These are phyloP conservation scores for Chromis chromis DNA, from an alignment of 2,797 vertebrate genomes.

Conservation along the genomic window DNA sequence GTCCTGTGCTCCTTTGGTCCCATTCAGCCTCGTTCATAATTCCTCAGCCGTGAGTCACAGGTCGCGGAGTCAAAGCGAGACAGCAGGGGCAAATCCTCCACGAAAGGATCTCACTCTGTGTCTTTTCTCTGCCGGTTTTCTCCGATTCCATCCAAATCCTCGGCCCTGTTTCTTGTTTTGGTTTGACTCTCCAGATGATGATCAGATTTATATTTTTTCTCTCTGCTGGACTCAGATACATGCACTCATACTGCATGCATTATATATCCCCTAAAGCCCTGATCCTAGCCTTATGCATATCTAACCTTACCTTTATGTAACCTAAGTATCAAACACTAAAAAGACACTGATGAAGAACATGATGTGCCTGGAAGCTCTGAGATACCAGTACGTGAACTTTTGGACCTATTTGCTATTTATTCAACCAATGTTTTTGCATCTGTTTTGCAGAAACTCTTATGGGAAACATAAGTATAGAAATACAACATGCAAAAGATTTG, in stretches of 20 bases:
- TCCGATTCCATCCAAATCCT: conserved; percentile 24
- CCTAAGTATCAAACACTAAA: background rate
- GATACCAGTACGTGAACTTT: background rate
- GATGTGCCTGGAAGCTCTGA: background rate
- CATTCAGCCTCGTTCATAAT: conserved; percentile 64
- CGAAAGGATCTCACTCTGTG: conserved; percentile 17
- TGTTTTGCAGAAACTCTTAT: background rate
- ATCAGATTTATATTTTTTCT: conserved; percentile 27
- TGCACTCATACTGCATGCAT: conserved; percentile 2
- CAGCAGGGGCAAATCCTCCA: conserved; percentile 50
- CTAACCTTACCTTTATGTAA: conserved; percentile 6
- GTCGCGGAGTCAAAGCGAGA: conserved; percentile 60
- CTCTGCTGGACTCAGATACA: background rate
- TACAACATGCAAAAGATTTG: conserved; percentile 13
- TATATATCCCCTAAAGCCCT: background rate
- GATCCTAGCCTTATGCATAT: conserved; percentile 12
- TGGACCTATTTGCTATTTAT: background rate
- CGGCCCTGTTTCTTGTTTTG: conserved; percentile 1
- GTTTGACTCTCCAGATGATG: conserved; percentile 24
- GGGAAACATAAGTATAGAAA: background rate
- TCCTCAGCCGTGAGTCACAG: conserved; percentile 75
- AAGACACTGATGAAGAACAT: background rate
- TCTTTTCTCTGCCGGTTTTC: conserved; percentile 36
- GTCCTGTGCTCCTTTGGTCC: conserved; percentile 62
- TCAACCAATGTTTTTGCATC: background rate